phyloP scores from a whole-genome alignment of 2,797 vertebrate genomes.

The Ara ararauna region DNA sequence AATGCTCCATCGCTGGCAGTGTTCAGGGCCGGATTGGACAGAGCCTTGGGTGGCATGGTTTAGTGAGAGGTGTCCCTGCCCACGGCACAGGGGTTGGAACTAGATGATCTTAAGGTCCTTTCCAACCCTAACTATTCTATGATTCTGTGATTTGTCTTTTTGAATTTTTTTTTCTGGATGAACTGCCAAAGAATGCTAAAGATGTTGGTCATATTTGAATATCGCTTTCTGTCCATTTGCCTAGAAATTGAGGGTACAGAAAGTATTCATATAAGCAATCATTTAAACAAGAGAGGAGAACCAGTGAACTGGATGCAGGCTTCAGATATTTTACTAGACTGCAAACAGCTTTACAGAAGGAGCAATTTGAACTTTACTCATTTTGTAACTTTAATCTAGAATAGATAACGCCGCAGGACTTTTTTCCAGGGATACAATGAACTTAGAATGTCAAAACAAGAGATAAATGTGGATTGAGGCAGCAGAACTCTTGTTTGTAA shows the following conservation, averaged over 20 bases:
- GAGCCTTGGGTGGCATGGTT: no score
- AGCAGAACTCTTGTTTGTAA: background rate
- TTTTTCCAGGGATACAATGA: background rate
- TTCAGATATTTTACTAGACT: background rate
- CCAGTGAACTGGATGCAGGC: background rate
- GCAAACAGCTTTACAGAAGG: background rate
- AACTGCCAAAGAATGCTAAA: background rate
- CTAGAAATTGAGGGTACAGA: background rate
- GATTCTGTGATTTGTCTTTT: background rate
- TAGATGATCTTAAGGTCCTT: no score
- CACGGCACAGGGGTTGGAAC: no score
- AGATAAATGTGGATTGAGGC: background rate
- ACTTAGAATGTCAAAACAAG: background rate
- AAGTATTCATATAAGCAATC: background rate
- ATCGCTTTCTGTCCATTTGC: background rate
- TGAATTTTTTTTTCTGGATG: background rate
- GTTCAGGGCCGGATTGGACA: no score
- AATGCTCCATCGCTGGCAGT: no score
- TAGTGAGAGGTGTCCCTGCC: no score
- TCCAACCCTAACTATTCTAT: no score
- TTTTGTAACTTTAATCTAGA: constrained; percentile 3
- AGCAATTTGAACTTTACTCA: constrained; percentile 28
- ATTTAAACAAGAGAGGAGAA: background rate
- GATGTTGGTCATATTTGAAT: background rate
- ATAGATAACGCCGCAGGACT: background rate